A percentile compares a stretch with the other conserved stretches of the same genome.
Conservation (phyloP, 2,888 invertebrate genomes). For the Drosophila ezoana region DNA sequence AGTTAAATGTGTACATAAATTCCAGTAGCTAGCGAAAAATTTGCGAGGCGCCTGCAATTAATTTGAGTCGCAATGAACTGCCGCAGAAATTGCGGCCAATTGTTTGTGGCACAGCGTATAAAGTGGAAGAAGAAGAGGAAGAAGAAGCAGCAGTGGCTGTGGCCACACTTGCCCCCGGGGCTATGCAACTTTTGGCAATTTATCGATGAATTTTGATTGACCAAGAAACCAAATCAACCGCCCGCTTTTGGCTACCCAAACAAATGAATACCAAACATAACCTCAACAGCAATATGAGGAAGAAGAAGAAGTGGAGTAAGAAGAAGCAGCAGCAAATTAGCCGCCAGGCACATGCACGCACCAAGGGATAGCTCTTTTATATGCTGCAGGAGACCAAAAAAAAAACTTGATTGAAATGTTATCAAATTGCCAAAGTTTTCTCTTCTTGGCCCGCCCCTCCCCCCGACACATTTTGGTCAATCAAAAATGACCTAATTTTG, state of each 20-base stretch:
- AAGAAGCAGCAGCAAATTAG: slow-evolving; percentile 12
- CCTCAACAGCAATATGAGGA: slow-evolving; percentile 16
- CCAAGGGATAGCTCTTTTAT: slow-evolving; percentile 16
- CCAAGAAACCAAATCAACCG: slow-evolving; percentile 17
- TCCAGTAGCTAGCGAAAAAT: slow-evolving; percentile 59
- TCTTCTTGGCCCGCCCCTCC: no score
- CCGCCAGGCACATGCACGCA: slow-evolving; percentile 23
- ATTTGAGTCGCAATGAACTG: slow-evolving; percentile 61
- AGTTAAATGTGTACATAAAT: slow-evolving; percentile 75
- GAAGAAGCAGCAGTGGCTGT: neutral
- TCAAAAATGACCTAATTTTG: slow-evolving; percentile 37
- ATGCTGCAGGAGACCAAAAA: neutral
- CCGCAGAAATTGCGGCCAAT: slow-evolving; percentile 28
- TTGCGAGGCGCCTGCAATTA: slow-evolving; percentile 57
- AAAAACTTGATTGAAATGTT: slow-evolving; percentile 43
- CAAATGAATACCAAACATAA: slow-evolving; percentile 18
- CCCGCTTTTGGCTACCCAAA: neutral
- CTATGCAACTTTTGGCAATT: slow-evolving; percentile 52
- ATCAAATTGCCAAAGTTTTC: slow-evolving; percentile 39
- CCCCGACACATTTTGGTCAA: slow-evolving; percentile 34
- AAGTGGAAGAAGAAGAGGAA: neutral
- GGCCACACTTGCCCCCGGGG: slow-evolving; percentile 21
- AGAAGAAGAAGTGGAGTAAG: no score
- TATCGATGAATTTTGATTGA: slow-evolving; percentile 61
- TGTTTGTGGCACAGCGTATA: slow-evolving; percentile 14